phyloP scores from a whole-genome alignment of 2,888 invertebrate species.

The Clitarchus hookeri region DNA sequence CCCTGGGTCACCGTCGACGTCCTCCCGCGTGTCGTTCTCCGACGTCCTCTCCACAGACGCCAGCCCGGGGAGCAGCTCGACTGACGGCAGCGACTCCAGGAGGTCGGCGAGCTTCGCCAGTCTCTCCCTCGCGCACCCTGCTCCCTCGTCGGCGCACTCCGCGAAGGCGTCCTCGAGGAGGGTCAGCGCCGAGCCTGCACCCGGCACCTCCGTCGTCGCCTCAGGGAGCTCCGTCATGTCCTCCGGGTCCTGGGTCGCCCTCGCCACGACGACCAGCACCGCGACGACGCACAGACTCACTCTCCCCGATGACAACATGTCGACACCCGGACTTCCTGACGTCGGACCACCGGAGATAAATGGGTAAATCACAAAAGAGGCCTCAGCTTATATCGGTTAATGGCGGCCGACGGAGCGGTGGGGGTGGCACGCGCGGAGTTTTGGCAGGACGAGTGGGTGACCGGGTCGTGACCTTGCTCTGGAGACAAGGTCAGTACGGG shows the following conservation, averaged over 20 bases:
- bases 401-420: constrained; percentile 28
- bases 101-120: constrained; percentile 56
- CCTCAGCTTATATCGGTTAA: constrained; percentile 29
- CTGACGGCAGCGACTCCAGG: constrained; percentile 54
- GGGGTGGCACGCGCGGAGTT: constrained; percentile 15
- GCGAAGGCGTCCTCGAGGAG: too few relatives aligned
- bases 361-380: not conserved
- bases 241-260: not conserved
- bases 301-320: not conserved
- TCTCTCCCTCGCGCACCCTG: constrained; percentile 51
- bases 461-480: not conserved
- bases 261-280: not conserved
- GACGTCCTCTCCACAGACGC: constrained; percentile 51
- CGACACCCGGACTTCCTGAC: not conserved
- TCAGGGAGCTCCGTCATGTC: too few relatives aligned
- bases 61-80: constrained; percentile 55
- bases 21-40: not conserved
- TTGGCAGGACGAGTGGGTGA: not conserved
- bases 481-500: constrained; percentile 7
- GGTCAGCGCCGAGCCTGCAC: too few relatives aligned
- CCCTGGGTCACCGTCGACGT: not conserved
- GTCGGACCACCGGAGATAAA: not conserved
- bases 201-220: too few relatives aligned
- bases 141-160: not conserved
- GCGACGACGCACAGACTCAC: not conserved